Conservation (phyloP, 2,888 invertebrate genomes). For the Eupelmus urozonus region DNA sequence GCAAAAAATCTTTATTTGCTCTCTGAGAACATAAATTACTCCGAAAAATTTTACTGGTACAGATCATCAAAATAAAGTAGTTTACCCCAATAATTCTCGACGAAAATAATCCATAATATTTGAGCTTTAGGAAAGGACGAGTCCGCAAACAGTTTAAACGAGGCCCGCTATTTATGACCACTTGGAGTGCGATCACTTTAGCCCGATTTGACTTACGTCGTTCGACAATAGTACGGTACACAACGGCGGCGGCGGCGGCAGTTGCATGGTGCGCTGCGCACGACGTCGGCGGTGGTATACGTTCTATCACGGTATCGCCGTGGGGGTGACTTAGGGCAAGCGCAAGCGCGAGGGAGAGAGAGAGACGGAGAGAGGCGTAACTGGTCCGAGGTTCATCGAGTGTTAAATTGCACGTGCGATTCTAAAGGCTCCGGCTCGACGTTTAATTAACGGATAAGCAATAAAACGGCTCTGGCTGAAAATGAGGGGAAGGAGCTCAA, state of each 20-base stretch:
- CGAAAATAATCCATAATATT: no score
- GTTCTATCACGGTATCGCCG: conserved; percentile 48
- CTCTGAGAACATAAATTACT: no score
- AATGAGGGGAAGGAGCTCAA: conserved; percentile 41
- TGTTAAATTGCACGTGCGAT: conserved; percentile 61
- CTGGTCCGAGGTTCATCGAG: conserved; percentile 60
- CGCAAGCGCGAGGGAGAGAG: conserved; percentile 30
- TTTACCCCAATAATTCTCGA: no score
- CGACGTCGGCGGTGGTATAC: conserved; percentile 16
- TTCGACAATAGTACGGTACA: conserved; percentile 38
- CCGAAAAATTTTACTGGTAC: no score
- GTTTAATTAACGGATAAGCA: conserved; percentile 61
- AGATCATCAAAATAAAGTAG: no score
- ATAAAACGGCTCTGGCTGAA: conserved; percentile 56
- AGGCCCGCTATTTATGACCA: conserved; percentile 41
- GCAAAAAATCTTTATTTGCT: no score
- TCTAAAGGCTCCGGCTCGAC: conserved; percentile 58
- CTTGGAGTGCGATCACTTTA: conserved; percentile 41
- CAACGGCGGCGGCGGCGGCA: conserved; percentile 12
- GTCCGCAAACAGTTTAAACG: conserved; percentile 16
- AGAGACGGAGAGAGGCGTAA: conserved; percentile 49
- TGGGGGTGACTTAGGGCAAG: conserved; percentile 52
- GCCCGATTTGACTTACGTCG: conserved; percentile 54
- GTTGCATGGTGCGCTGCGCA: conserved; percentile 45
- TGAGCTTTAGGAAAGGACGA: neutral